Evolutionary conservation across 64 coral and sea anemone species (phyloP).

Genomic region (Montipora sp.): DNA sequence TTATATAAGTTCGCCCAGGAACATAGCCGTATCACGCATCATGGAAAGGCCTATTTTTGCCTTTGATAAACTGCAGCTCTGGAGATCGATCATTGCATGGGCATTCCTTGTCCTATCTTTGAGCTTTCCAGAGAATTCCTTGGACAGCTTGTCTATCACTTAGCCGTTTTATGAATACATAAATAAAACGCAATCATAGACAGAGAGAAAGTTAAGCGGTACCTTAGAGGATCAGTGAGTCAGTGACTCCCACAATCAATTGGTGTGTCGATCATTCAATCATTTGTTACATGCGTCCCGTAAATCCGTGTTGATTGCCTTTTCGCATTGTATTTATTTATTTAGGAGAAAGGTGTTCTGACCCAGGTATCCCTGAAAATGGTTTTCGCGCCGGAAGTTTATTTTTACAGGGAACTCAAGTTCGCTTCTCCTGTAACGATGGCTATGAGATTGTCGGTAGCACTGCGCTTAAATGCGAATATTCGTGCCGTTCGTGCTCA

Average conservation of each 20-base stretch:
- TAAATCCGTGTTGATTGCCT: background rate
- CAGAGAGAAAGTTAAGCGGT: no score
- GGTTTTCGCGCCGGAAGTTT: constrained; percentile 52
- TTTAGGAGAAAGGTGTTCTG: constrained; percentile 47
- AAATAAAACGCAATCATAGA: no score
- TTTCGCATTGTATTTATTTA: background rate
- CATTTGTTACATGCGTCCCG: background rate
- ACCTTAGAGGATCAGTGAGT: background rate
- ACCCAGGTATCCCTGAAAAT: constrained; percentile 57
- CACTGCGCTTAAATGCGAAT: constrained; percentile 20
- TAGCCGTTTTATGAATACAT: no score
- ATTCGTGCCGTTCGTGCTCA: background rate
- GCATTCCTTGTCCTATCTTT: no score
- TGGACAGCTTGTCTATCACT: no score
- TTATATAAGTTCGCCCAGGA: no score
- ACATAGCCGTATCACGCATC: no score
- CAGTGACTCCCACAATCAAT: no score
- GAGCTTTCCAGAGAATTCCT: no score
- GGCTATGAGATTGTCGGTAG: constrained; percentile 71
- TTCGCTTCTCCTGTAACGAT: constrained; percentile 76
- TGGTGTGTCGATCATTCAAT: background rate
- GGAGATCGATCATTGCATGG: no score
- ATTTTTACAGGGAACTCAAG: constrained; percentile 56
- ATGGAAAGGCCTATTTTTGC: no score
- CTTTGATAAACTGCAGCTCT: no score